Percentiles rank a stretch among this genome's conserved stretches.
These are phyloP conservation scores for Mactromeris polynyma DNA, from an alignment of 2,888 invertebrate genomes.

Conservation along the genomic window DNA sequence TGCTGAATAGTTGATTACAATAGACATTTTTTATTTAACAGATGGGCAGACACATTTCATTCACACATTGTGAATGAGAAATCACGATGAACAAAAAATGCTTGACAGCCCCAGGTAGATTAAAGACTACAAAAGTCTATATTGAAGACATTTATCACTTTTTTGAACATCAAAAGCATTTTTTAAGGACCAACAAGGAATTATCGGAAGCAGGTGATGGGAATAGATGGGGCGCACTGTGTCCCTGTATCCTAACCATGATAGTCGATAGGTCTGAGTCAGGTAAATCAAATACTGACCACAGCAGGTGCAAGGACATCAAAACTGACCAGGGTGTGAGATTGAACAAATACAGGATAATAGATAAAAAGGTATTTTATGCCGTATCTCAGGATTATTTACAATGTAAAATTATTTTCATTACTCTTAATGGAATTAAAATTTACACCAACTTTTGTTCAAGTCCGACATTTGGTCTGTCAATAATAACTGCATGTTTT, in stretches of 20 bases:
- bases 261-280: not conserved
- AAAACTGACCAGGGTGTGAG: not conserved
- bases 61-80: not conserved
- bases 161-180: conserved; percentile 27
- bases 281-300: conserved; percentile 2
- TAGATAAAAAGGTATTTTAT: conserved; percentile 28
- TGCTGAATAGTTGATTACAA: not conserved
- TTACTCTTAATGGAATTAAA: conserved; percentile 18
- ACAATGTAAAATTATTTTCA: conserved; percentile 13
- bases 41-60: conserved; percentile 14
- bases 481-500: not conserved
- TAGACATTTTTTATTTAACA: not conserved
- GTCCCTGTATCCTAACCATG: not conserved
- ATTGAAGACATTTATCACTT: conserved; percentile 22
- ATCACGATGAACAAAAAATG: not conserved
- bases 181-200: conserved; percentile 1
- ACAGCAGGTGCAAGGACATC: conserved; percentile 27
- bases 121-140: conserved; percentile 15
- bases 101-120: conserved; percentile 1
- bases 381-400: not conserved
- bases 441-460: not conserved
- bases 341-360: not conserved
- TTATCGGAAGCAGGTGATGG: conserved; percentile 13
- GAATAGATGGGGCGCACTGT: not conserved
- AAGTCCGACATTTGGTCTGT: not conserved